Conservation (phyloP, 2,797 vertebrate genomes). For the Falco columbarius region DNA sequence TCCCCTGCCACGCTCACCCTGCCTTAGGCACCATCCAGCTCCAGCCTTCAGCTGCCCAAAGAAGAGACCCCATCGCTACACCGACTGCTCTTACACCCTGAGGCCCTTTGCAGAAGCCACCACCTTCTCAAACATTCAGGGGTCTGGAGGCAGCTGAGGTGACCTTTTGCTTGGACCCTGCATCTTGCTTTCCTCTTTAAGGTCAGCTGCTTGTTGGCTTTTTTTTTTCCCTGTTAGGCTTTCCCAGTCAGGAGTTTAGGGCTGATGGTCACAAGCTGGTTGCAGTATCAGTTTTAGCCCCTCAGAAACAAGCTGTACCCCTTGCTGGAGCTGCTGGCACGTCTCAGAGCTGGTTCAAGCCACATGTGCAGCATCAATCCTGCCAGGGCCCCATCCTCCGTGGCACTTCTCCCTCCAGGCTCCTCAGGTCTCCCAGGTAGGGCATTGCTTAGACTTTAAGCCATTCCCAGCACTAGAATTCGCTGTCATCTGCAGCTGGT, state of each 20-base stretch:
- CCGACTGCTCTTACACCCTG: rapidly evolving
- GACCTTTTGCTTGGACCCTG: background rate
- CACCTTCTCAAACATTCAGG: background rate
- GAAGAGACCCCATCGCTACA: background rate
- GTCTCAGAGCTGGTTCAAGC: background rate
- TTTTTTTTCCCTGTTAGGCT: rapidly evolving
- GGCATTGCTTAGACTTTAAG: background rate
- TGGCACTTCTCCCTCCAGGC: background rate
- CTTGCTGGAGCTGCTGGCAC: background rate
- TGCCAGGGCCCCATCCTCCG: background rate
- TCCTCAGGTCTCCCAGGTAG: background rate
- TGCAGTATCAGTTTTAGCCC: background rate
- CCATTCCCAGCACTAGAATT: background rate
- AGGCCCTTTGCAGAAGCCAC: background rate
- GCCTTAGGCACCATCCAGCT: background rate
- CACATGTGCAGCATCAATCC: rapidly evolving
- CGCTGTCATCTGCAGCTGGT: background rate
- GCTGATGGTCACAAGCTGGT: background rate
- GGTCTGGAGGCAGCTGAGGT: background rate
- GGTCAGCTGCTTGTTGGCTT: background rate
- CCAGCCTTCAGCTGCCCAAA: background rate
- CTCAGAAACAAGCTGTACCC: background rate
- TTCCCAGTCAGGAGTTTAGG: background rate
- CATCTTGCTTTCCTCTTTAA: background rate
- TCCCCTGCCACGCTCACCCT: rapidly evolving